Evolutionary conservation across 2,797 vertebrate species (phyloP).

Genomic region (Australoheros facetus): DNA sequence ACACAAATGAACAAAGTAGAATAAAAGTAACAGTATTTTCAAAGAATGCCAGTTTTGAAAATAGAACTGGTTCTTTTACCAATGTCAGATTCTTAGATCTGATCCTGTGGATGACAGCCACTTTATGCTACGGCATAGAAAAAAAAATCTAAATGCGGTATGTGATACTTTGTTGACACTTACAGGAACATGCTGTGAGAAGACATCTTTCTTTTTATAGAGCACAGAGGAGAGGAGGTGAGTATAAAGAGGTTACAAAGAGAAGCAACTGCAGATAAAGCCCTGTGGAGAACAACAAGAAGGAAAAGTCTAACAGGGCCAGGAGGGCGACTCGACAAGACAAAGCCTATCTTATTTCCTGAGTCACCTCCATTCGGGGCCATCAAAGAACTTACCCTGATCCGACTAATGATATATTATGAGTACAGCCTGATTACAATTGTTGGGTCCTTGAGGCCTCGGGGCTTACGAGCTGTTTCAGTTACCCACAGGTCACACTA

Average conservation of each 20-base stretch:
- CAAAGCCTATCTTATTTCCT: slow-evolving; percentile 31
- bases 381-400: slow-evolving; percentile 73
- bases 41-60: background rate
- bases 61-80: background rate
- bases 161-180: background rate
- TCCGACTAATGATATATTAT: slow-evolving; percentile 73
- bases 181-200: slow-evolving; percentile 27
- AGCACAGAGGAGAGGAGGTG: background rate
- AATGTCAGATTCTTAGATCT: background rate
- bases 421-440: slow-evolving; percentile 15
- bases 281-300: slow-evolving; percentile 17
- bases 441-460: slow-evolving; percentile 30
- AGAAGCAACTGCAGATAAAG: slow-evolving; percentile 2
- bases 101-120: background rate
- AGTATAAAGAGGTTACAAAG: slow-evolving; percentile 2
- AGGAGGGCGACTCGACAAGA: slow-evolving; percentile 38
- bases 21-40: background rate
- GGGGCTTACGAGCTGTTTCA: slow-evolving; percentile 17
- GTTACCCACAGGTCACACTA: slow-evolving; percentile 38
- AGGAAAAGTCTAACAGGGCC: slow-evolving; percentile 47
- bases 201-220: slow-evolving; percentile 38
- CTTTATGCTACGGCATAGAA: fast-evolving
- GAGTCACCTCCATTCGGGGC: slow-evolving; percentile 58
- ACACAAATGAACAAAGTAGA: background rate
- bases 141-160: background rate